phyloP scores from a whole-genome alignment of 2,113 vertebrate genomes.

The Laticauda colubrina region DNA sequence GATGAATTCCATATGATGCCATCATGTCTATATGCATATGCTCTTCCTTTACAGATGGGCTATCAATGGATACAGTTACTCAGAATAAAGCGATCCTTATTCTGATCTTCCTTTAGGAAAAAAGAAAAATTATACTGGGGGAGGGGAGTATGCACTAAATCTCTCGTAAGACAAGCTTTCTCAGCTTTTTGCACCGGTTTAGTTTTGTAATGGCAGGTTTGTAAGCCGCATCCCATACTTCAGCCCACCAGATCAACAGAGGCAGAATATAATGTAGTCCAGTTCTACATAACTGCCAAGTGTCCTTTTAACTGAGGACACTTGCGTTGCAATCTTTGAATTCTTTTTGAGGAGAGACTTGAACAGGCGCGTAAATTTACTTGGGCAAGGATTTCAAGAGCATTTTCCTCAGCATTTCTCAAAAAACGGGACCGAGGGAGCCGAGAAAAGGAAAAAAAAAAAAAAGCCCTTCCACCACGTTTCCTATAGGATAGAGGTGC shows the following conservation, averaged over 20 bases:
- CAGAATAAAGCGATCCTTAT: neutral
- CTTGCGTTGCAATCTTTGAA: too few relatives aligned
- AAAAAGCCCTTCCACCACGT: neutral
- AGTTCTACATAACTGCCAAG: neutral
- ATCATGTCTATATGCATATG: neutral
- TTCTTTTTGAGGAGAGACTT: neutral
- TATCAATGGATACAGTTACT: neutral
- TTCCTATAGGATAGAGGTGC: neutral
- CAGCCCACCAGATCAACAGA: neutral
- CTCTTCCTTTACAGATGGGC: neutral
- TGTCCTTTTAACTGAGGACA: neutral
- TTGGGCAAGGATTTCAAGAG: neutral
- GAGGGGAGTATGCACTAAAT: neutral
- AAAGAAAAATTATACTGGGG: neutral
- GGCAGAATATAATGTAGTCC: neutral
- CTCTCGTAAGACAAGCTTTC: neutral
- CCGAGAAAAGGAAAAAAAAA: rapidly evolving
- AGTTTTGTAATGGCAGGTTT: neutral
- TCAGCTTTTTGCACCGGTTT: neutral
- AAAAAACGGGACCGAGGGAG: neutral
- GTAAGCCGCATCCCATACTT: neutral
- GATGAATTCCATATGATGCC: neutral
- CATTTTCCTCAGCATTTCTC: neutral
- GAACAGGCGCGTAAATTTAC: neutral
- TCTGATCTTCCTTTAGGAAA: neutral